phyloP scores from a whole-genome alignment of 2,888 invertebrate species.

The Chymomyza procnemis region DNA sequence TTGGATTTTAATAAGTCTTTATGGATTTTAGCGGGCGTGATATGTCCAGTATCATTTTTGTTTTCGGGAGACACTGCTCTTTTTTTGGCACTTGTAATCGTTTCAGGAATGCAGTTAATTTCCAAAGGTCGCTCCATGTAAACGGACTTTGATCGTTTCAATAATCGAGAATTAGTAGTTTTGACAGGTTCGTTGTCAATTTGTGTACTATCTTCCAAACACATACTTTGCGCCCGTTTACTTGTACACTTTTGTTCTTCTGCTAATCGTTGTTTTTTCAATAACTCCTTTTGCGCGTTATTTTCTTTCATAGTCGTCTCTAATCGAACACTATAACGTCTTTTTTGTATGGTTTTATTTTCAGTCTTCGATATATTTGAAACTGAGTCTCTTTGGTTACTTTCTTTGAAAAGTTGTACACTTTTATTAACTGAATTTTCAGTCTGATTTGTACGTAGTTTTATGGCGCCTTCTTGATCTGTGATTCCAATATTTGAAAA shows the following conservation, averaged over 20 bases:
- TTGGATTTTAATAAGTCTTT: neutral
- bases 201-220: neutral
- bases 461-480: neutral
- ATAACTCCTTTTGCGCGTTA: neutral
- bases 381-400: no score
- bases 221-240: neutral
- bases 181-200: neutral
- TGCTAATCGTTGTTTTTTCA: neutral
- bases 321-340: neutral
- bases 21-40: neutral
- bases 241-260: neutral
- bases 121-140: neutral
- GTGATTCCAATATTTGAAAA: neutral
- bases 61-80: neutral
- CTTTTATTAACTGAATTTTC: neutral
- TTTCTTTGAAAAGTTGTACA: neutral
- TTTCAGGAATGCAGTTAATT: neutral
- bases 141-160: no score
- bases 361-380: no score
- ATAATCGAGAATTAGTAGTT: neutral
- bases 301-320: neutral
- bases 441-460: neutral
- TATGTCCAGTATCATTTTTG: neutral
- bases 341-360: neutral
- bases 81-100: neutral